A percentile compares a stretch with the other conserved stretches of the same genome.
Conservation (phyloP, 2,888 invertebrate genomes). For the Andricus curvator region DNA sequence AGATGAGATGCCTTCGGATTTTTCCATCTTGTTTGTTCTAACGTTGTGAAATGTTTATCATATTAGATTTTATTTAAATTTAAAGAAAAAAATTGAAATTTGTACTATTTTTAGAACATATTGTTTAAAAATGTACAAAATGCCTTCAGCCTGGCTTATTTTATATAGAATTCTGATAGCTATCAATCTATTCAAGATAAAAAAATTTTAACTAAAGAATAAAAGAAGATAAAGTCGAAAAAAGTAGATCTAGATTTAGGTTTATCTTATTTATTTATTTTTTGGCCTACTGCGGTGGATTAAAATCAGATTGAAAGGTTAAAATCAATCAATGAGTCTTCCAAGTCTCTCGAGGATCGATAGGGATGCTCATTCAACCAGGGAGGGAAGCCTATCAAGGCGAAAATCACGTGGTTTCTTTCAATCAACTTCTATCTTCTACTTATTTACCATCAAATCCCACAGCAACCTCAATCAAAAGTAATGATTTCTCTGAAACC, state of each 20-base stretch:
- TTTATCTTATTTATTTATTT: not conserved
- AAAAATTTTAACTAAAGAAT: too few relatives aligned
- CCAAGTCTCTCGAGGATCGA: constrained; percentile 20
- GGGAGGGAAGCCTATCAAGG: constrained; percentile 16
- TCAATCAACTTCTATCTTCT: constrained; percentile 27
- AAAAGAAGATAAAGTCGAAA: not conserved
- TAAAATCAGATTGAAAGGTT: constrained; percentile 26
- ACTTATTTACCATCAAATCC: constrained; percentile 4
- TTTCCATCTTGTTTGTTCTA: too few relatives aligned
- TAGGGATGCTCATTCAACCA: constrained; percentile 12
- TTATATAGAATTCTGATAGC: too few relatives aligned
- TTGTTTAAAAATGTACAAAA: too few relatives aligned
- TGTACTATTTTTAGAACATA: too few relatives aligned
- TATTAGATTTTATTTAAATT: too few relatives aligned
- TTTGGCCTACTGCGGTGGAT: not conserved
- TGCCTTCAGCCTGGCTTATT: too few relatives aligned
- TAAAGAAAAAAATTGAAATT: too few relatives aligned
- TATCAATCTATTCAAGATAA: too few relatives aligned
- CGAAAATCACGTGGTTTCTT: constrained; percentile 30
- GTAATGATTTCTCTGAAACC: constrained; percentile 5
- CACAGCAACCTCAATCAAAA: not conserved
- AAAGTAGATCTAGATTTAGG: too few relatives aligned
- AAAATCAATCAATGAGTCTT: constrained; percentile 31
- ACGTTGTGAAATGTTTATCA: too few relatives aligned
- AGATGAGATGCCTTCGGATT: too few relatives aligned